phyloP scores from a whole-genome alignment of 2,888 invertebrate species.

The Geophilus truncorum region DNA sequence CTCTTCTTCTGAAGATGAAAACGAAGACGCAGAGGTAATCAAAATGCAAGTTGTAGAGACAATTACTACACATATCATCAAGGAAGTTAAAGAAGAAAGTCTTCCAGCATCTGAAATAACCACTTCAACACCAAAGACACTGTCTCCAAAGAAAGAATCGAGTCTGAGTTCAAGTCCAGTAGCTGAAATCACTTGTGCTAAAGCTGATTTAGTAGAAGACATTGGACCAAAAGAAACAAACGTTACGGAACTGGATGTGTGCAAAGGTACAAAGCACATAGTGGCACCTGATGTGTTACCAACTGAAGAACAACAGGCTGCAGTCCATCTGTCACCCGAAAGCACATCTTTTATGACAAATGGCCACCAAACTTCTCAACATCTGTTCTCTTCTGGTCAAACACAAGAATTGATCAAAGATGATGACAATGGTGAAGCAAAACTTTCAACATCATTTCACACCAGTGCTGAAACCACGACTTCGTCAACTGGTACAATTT shows the following conservation, averaged over 20 bases:
- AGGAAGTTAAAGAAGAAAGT: neutral
- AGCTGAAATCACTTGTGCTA: neutral
- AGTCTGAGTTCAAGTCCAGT: neutral
- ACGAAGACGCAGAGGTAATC: neutral
- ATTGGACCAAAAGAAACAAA: neutral
- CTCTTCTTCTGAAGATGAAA: neutral
- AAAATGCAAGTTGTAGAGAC: neutral
- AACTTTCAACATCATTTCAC: neutral
- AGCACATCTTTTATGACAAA: neutral
- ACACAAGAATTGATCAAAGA: neutral
- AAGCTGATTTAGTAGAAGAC: neutral
- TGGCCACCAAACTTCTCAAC: neutral
- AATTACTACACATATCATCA: neutral
- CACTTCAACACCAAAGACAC: neutral
- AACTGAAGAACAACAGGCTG: constrained; percentile 14
- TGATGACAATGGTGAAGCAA: neutral
- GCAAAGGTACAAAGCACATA: neutral
- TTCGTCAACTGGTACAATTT: neutral
- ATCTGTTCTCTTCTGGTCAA: constrained; percentile 1
- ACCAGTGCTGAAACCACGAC: neutral
- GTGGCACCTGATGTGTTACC: neutral
- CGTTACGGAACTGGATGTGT: neutral
- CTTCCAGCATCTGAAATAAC: neutral
- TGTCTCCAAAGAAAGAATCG: neutral
- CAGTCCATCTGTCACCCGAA: constrained; percentile 18